Evolutionary conservation across 2,113 vertebrate species (phyloP).

Genomic region (Colossoma macropomum): DNA sequence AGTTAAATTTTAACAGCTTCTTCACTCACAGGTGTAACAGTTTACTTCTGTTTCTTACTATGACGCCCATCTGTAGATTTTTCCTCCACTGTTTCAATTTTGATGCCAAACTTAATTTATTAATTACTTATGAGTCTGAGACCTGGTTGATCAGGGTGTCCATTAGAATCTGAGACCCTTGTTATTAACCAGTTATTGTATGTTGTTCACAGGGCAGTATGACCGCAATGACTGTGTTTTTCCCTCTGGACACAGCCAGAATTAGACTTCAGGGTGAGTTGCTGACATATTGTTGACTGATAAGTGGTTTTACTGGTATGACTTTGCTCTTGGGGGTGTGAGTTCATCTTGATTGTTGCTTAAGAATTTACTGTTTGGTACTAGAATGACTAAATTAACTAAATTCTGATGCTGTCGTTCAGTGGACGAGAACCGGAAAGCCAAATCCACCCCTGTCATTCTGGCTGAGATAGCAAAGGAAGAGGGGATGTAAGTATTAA

Average conservation of each 20-base stretch:
- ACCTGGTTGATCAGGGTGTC: no score
- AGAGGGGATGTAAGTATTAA: constrained; percentile 77
- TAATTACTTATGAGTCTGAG: no score
- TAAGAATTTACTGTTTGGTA: background rate
- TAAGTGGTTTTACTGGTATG: background rate
- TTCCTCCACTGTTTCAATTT: no score
- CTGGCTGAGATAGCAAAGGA: constrained; percentile 80
- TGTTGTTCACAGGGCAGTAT: constrained; percentile 74
- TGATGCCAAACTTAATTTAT: no score
- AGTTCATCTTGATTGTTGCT: background rate
- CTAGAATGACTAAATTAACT: background rate
- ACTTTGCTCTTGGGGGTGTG: background rate
- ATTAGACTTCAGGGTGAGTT: constrained; percentile 81
- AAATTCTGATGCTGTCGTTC: constrained; percentile 35
- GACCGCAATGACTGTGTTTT: constrained; percentile 82
- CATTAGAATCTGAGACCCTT: no score
- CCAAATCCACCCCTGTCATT: constrained; percentile 76
- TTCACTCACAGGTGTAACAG: no score
- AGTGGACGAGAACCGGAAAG: constrained; percentile 80
- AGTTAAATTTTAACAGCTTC: no score
- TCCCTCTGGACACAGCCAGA: constrained; percentile 83
- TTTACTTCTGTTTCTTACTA: no score
- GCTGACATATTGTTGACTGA: background rate
- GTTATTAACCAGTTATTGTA: background rate
- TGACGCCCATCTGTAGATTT: no score